Evolutionary conservation across 53 echinoderm and acorn worm genomes (phyloP).

Genomic region (Crossaster papposus): DNA sequence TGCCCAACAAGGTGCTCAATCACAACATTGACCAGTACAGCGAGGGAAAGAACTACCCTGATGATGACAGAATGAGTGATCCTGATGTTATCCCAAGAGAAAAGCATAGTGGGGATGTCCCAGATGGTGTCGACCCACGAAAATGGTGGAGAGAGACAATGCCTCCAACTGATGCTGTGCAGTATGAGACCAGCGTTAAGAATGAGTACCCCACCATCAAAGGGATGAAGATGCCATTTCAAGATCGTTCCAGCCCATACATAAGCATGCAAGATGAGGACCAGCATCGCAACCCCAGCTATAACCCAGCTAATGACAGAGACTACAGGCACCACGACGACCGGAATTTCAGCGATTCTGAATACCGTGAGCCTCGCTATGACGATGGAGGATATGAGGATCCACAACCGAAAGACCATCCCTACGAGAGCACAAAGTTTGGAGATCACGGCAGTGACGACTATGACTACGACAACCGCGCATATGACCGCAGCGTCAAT

Average conservation of each 20-base stretch:
- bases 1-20: constrained; percentile 55
- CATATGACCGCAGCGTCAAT: constrained; percentile 53
- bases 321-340: constrained; percentile 19
- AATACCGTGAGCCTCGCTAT: constrained; percentile 48
- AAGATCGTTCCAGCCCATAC: constrained; percentile 39
- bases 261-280: constrained; percentile 1
- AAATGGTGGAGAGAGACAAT: constrained; percentile 65
- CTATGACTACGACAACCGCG: constrained; percentile 48
- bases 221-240: constrained; percentile 52
- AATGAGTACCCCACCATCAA: constrained; percentile 41
- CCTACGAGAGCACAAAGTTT: neutral
- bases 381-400: constrained; percentile 37
- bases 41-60: constrained; percentile 43
- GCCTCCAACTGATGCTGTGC: constrained; percentile 32
- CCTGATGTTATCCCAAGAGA: constrained; percentile 61
- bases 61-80: constrained; percentile 5
- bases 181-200: neutral
- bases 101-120: constrained; percentile 32
- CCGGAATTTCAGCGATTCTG: constrained; percentile 46
- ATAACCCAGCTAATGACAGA: constrained; percentile 29
- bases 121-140: constrained; percentile 61
- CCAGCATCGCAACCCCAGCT: neutral
- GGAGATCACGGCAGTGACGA: constrained; percentile 1
- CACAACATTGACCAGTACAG: constrained; percentile 1
- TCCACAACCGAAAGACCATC: constrained; percentile 13